These are phyloP conservation scores for Sesamia nonagrioides DNA, from an alignment of 1,140 invertebrate genomes.

Conservation along the genomic window DNA sequence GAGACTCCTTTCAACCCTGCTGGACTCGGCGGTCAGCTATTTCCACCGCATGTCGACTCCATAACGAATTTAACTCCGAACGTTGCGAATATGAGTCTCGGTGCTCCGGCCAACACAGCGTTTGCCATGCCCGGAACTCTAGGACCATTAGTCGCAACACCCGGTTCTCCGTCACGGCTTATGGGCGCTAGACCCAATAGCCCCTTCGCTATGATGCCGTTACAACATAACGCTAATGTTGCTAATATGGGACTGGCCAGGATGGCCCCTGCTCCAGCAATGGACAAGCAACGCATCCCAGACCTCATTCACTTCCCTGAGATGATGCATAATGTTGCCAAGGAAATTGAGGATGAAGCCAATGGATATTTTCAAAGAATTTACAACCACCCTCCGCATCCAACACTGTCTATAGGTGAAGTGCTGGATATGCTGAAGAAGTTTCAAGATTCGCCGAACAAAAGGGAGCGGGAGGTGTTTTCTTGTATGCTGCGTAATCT, in stretches of 20 bases:
- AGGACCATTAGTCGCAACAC: conserved; percentile 92
- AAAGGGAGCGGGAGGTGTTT: conserved; percentile 97
- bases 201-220: conserved; percentile 91
- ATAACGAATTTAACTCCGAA: conserved; percentile 91
- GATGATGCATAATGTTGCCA: conserved; percentile 93
- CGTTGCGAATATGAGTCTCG: conserved; percentile 90
- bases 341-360: conserved; percentile 99
- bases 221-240: conserved; percentile 90
- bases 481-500: conserved; percentile 99
- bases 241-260: conserved; percentile 89
- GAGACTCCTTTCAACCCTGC: conserved; percentile 88
- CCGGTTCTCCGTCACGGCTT: conserved; percentile 95
- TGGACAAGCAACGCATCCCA: conserved; percentile 89
- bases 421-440: conserved; percentile 97
- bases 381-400: conserved; percentile 98
- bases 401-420: conserved; percentile 96
- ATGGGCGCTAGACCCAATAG: conserved; percentile 91
- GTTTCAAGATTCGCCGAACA: conserved; percentile 96
- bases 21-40: conserved; percentile 87
- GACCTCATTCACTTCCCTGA: conserved; percentile 90
- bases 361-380: conserved; percentile 99
- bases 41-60: conserved; percentile 92
- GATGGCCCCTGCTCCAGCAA: conserved; percentile 88
- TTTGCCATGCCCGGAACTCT: conserved; percentile 91
- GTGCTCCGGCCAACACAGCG: conserved; percentile 90